These are phyloP conservation scores for Ivindomyrus marchei DNA, from an alignment of 2,113 vertebrate species.

Conservation along the genomic window DNA sequence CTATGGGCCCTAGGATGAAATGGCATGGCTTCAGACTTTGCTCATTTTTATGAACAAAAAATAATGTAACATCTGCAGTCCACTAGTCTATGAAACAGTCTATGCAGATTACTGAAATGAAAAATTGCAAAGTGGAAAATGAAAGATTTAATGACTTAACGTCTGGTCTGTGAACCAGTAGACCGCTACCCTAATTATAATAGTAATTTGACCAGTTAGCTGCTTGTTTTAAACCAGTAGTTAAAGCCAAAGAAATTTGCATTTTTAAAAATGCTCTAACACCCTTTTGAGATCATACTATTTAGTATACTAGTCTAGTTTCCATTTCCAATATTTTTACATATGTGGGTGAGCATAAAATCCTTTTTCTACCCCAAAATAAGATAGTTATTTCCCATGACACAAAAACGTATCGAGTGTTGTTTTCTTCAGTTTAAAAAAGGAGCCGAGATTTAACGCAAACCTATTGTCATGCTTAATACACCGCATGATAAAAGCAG, in stretches of 20 bases:
- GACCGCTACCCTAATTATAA: too few species aligned
- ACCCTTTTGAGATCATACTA: background rate
- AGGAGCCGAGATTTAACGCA: background rate
- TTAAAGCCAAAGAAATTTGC: background rate
- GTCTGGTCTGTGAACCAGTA: too few species aligned
- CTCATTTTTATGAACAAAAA: background rate
- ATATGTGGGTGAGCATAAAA: background rate
- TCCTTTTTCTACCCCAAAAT: background rate
- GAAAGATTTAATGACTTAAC: background rate
- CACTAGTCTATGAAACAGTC: background rate
- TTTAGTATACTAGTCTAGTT: background rate
- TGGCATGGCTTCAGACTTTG: background rate
- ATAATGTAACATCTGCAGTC: background rate
- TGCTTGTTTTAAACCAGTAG: background rate
- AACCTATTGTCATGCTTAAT: background rate
- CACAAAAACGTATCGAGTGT: background rate
- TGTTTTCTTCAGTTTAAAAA: background rate
- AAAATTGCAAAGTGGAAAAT: background rate
- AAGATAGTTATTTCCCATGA: background rate
- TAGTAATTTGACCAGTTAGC: too few species aligned
- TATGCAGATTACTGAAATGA: background rate
- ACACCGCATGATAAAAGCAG: background rate
- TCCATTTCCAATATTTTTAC: background rate
- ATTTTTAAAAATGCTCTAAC: too few species aligned
- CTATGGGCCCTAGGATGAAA: background rate